Evolutionary conservation across 2,113 vertebrate genomes (phyloP), one percentile per base, ranked within the genome.

Genomic region (Holacanthus passer): DNA sequence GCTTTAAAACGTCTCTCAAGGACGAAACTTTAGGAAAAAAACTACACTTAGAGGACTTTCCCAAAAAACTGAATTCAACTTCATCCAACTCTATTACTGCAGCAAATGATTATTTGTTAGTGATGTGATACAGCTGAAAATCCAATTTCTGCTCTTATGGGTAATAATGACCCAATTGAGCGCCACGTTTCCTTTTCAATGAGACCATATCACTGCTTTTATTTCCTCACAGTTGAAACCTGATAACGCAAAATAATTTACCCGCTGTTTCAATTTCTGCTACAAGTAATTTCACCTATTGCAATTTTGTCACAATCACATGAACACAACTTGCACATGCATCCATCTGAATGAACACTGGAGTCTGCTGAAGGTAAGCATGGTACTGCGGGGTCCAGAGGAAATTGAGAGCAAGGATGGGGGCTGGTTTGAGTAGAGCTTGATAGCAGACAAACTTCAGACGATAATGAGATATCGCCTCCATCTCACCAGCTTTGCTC

Each of bases 391-490:
- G 29, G 17, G n/a, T 37, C 47, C 37, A 17, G 16, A 37, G 47
- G 37, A 69, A 62, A 69, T 9, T 73, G 32, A 55, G 47, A 58
- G 37, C 48, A 19, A 32, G 2, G 76, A 45, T 53, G 39, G 66
- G 35, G 74, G 47, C 17, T 24, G 45, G 68, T 55, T 58, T 53
- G 58, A 69, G 31, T 8, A 31, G 39, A 47, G 47, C 66, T 83
- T 45, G 39, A 43, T 35, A 41, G 37, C 68, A 12, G 35, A 29
- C 62, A n/a, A 79, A 62, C 63, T 74, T 66, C 59, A 85, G 59
- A 87, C 31, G n/a, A 55, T 86, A 83, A 90, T 56, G 66, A 80
- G 82, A 83, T 77, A 53, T 76, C 5, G 7, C 66, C 72, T 55
- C 32, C 71, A 58, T 71, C 37, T 55, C 50, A n/a, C 58, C 75